Base-by-base conservation (phyloP, 2,888 invertebrate species). In the Melanostoma scalare region DNA sequence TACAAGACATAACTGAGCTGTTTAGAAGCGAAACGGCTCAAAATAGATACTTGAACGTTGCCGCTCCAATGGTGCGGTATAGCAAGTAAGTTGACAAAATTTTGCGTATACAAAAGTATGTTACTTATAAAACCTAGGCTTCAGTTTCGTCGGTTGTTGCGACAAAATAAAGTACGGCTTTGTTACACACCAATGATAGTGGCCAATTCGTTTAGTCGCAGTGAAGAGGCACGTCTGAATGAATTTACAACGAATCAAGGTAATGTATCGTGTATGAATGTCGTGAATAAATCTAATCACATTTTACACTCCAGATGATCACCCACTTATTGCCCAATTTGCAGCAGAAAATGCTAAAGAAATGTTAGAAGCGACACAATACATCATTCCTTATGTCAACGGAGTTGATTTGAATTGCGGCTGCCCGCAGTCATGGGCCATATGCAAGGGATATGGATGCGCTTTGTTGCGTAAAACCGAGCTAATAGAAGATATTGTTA, bases 341-440 rank as follows among this genome's bases (percentile, higher is more conserved):
- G 99, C 99, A 46, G 96, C 98, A 0, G 97, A 96, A 87, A 95
- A 95, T 89, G 92, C 94, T 0, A 91, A 94, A 85, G 97, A 98
- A 89, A 97, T 99, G 91, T 94, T 96, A 2, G 94, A 94, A 88
- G 98, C 98, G 33, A 94, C 98, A 3, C 94, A 96, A 92, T 92
- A 99, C 85, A 94, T 98, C 42, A 94, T 95, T 86, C 95, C 95
- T 93, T 96, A 95, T 92, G 94, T 96, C 69, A 95, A 96, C 92
- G 99, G 99, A 4, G 95, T 98, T 2, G 99, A 99, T 92, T 92
- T 99, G 42, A 99, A 99, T 90, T 99, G 99, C 92, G 99, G 99
- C 0, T 99, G 99, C 88, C 99, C 99, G 0, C 99, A 99, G 91
- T 93, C 94, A 86, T 99, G 98, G 98, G 98, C 98, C 0, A 95